Evolutionary conservation across 2,888 invertebrate genomes (phyloP).

Genomic region (Rhorus exstirpatorius): DNA sequence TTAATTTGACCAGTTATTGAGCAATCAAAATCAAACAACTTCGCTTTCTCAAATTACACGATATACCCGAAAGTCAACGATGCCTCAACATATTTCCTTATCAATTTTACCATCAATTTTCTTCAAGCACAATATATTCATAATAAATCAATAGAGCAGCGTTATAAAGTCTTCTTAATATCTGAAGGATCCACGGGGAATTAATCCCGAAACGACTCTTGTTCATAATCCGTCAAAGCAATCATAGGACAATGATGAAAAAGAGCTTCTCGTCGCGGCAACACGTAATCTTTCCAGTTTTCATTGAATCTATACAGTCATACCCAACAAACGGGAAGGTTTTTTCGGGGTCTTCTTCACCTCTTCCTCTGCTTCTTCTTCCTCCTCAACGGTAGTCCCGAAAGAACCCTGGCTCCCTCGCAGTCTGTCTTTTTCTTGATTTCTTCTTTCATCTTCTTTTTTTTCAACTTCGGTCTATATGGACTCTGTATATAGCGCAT

Average conservation of each 20-base stretch:
- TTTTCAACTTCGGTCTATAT: conserved; percentile 29
- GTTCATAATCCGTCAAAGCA: conserved; percentile 19
- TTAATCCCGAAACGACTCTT: conserved; percentile 37
- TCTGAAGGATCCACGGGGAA: background rate
- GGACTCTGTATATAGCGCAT: background rate
- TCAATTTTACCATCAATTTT: too few species aligned
- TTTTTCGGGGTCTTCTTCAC: background rate
- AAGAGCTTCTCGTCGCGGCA: conserved; percentile 46
- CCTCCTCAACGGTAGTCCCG: conserved; percentile 37
- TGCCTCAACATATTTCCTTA: too few species aligned
- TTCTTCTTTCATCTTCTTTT: conserved; percentile 41
- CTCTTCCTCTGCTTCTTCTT: conserved; percentile 15
- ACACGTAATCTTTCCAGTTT: conserved; percentile 70
- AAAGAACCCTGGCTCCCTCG: conserved; percentile 45
- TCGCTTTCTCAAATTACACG: too few species aligned
- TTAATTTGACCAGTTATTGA: too few species aligned
- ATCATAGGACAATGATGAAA: conserved; percentile 48
- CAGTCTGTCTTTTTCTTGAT: conserved; percentile 50
- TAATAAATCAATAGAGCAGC: background rate
- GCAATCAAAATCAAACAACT: too few species aligned
- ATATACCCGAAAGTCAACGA: too few species aligned
- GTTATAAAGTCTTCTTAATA: conserved; percentile 8
- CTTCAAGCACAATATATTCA: background rate
- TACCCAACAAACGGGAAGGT: conserved; percentile 3
- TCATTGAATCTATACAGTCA: conserved; percentile 50